A percentile compares a stretch with the other conserved stretches of the same genome.
Evolutionary conservation across 2,113 vertebrate genomes (phyloP).

Genomic region (Hoplias malabaricus): DNA sequence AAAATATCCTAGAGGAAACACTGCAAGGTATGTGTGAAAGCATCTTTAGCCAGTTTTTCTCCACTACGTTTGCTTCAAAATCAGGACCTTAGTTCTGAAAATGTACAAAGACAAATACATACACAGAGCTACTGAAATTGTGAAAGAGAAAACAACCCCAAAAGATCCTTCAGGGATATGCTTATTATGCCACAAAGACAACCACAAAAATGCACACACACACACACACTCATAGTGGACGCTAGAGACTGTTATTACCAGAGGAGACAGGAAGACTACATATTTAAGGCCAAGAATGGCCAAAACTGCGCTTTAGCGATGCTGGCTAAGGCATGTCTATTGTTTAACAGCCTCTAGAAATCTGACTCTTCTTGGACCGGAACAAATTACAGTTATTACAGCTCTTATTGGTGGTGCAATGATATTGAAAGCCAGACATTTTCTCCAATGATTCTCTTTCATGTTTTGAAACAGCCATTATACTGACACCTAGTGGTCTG

Average conservation of each 20-base stretch:
- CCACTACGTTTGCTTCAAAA: neutral
- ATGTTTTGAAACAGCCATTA: too few relatives aligned
- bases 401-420: too few relatives aligned
- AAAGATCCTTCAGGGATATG: slow-evolving; percentile 11
- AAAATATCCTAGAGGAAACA: too few relatives aligned
- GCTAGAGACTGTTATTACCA: slow-evolving; percentile 66
- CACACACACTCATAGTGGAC: slow-evolving; percentile 41
- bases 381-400: too few relatives aligned
- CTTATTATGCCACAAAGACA: slow-evolving; percentile 45
- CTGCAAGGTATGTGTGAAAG: too few relatives aligned
- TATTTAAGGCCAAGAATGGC: slow-evolving; percentile 45
- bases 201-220: slow-evolving; percentile 38
- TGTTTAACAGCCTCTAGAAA: neutral
- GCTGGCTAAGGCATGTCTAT: neutral
- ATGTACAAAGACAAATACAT: neutral
- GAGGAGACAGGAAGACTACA: slow-evolving; percentile 55
- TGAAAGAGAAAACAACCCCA: slow-evolving; percentile 4
- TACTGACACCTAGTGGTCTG: too few relatives aligned
- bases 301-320: slow-evolving; percentile 9
- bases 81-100: too few relatives aligned
- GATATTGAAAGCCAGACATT: too few relatives aligned
- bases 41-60: neutral
- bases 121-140: slow-evolving; percentile 16
- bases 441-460: too few relatives aligned
- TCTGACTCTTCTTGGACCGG: too few relatives aligned